Base-by-base conservation (phyloP, 2,888 invertebrate genomes). In the Antheraea yamamai region DNA sequence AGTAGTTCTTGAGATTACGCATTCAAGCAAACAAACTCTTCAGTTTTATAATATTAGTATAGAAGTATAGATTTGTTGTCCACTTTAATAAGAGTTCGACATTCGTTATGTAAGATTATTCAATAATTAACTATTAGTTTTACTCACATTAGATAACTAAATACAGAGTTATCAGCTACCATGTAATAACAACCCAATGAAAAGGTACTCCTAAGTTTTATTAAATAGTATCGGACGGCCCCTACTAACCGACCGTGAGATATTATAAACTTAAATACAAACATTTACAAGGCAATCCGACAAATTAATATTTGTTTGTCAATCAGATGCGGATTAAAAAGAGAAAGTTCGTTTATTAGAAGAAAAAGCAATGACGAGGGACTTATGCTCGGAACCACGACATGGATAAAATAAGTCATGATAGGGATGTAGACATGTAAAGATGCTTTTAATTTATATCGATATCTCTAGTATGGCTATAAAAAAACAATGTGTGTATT, bases 201-300 rank as follows among this genome's bases (percentile, higher is more conserved):
- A 30, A 66, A 1, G 8, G 66, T 30, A 30, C 12, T 66, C 66
- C 74, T 75, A 47, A 77, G 58, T 66, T 79, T 78, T 26, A 26
- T 64, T 79, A 79, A 81, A 79, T 76, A 77, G 55, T 30, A 73
- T 39, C 52, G 74, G 74, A 75, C 82, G 77, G 78, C 91, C 91
- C 91, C 90, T 88, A 76, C 83, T 77, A 80, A 75, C 82, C 82
- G 82, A 87, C 88, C 91, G 90, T 90, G 87, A 88, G 82, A 81
- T 82, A 87, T 47, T 47, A 47, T 84, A 84, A 82, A 81, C 84
- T 79, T 77, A 81, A 76, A 76, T 75, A 79, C 86, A 84, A 91
- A 91, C 89, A 89, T 92, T 92, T 86, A 86, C 88, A 76, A 76
- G 82, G 80, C 90, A 88, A 91, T 91, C 88, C 87, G 87, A 87